Evolutionary conservation across 2,113 vertebrate species (phyloP).

Genomic region (Acrocephalus arundinaceus): DNA sequence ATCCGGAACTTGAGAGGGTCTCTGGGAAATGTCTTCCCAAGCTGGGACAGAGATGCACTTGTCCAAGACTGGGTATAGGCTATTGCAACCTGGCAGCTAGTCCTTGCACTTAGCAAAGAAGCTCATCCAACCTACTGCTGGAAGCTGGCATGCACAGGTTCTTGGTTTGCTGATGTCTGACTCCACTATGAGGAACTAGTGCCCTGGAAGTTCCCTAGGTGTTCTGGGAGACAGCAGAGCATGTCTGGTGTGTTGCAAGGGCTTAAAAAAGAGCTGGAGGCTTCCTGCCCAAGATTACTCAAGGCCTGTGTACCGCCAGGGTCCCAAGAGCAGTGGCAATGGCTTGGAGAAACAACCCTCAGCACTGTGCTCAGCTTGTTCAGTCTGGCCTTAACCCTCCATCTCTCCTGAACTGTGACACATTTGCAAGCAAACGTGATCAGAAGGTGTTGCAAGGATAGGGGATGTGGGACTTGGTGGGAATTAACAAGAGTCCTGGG

Average conservation of each 20-base stretch:
- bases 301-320: rapidly evolving
- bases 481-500: background rate
- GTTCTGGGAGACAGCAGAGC: background rate
- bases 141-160: background rate
- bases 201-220: background rate
- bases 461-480: background rate
- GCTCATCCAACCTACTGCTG: background rate
- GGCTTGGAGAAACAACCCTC: background rate
- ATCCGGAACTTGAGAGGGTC: background rate
- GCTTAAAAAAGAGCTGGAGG: background rate
- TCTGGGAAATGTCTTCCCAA: background rate
- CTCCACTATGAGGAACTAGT: background rate
- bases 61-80: background rate
- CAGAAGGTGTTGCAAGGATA: background rate
- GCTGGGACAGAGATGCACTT: background rate
- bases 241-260: background rate
- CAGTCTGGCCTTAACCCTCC: background rate
- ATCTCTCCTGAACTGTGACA: background rate
- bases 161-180: background rate
- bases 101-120: background rate
- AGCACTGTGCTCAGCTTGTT: background rate
- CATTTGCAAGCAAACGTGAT: background rate
- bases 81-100: background rate
- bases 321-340: background rate
- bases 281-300: background rate